A percentile compares a stretch with the other conserved stretches of the same genome.
phyloP scores from a whole-genome alignment of 2,797 vertebrate species.

The Cygnus olor region DNA sequence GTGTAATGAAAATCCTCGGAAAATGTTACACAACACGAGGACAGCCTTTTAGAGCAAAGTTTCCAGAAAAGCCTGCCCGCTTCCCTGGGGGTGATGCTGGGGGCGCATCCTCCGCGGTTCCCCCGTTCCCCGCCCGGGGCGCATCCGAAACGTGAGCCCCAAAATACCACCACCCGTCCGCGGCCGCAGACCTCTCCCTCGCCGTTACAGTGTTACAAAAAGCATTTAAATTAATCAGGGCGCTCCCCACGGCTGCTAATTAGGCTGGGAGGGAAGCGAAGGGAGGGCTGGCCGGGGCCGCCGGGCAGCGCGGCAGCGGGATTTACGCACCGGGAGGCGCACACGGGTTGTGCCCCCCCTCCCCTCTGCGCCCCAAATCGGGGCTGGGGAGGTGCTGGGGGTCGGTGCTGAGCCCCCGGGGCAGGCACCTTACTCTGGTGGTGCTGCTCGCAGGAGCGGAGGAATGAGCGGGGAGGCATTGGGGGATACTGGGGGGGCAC shows the following conservation, averaged over 20 bases:
- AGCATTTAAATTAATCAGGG: constrained; percentile 57
- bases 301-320: neutral
- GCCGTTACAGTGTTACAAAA: constrained; percentile 52
- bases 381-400: neutral
- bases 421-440: neutral
- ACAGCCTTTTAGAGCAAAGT: constrained; percentile 53
- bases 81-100: neutral
- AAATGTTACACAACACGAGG: constrained; percentile 70
- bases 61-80: constrained; percentile 46
- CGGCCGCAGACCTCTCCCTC: constrained; percentile 14
- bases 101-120: neutral
- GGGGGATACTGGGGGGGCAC: neutral
- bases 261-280: neutral
- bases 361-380: neutral
- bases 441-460: neutral
- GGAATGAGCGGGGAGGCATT: neutral
- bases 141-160: constrained; percentile 30
- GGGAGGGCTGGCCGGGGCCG: neutral
- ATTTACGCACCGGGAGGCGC: neutral
- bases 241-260: constrained; percentile 41
- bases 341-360: neutral
- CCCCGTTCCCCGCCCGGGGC: neutral
- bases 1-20: constrained; percentile 72
- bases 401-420: neutral
- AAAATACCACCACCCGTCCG: constrained; percentile 40